A percentile compares a stretch with the other conserved stretches of the same genome.
Evolutionary conservation across 2,797 vertebrate genomes (phyloP).

Genomic region (Nannoperca australis): DNA sequence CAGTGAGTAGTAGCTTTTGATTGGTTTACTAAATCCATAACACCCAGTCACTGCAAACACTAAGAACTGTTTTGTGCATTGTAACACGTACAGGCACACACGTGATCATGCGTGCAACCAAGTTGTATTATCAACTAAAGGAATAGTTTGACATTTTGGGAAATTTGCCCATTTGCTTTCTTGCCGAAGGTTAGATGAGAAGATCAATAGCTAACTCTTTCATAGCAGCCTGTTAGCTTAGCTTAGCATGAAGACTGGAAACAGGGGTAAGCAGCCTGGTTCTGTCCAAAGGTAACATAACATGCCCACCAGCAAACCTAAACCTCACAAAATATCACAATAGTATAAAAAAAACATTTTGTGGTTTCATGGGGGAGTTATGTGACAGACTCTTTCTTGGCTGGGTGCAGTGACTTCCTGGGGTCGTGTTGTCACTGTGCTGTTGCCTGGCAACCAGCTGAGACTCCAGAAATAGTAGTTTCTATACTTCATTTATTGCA

Average conservation of each 20-base stretch:
- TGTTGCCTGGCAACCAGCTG: too few species aligned
- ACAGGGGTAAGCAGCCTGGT: background rate
- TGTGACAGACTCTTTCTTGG: too few species aligned
- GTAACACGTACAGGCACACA: background rate
- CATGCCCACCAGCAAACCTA: background rate
- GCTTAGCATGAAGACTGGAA: background rate
- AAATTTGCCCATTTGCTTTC: background rate
- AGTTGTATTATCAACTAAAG: background rate
- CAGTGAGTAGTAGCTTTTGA: conserved; percentile 85
- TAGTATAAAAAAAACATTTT: background rate
- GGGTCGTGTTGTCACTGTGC: too few species aligned
- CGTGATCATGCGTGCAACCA: background rate
- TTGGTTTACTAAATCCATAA: background rate
- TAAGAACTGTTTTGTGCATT: background rate
- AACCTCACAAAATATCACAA: background rate
- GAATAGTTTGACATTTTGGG: background rate
- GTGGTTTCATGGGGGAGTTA: background rate
- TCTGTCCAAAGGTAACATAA: background rate
- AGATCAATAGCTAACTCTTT: background rate
- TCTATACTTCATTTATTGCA: too few species aligned
- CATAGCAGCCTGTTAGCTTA: background rate
- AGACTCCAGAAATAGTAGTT: too few species aligned
- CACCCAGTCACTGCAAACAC: background rate
- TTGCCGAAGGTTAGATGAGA: background rate
- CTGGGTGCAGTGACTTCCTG: too few species aligned